Evolutionary conservation across 2,888 invertebrate genomes (phyloP).

Genomic region (Toxonevra muliebris): DNA sequence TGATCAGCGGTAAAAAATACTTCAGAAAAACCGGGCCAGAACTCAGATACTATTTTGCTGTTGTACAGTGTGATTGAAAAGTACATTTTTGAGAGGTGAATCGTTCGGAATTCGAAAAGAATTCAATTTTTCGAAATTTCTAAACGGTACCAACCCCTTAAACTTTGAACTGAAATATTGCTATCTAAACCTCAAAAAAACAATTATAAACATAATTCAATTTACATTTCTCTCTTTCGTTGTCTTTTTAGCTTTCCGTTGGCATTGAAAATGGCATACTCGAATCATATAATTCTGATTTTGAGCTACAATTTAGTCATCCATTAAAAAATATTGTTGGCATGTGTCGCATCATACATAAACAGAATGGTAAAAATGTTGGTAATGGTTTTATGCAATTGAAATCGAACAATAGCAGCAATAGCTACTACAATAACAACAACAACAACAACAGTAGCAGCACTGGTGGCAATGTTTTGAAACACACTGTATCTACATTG

Average conservation of each 20-base stretch:
- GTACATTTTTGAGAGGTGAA: no score
- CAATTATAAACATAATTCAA: neutral
- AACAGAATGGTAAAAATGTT: conserved; percentile 55
- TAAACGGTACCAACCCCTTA: no score
- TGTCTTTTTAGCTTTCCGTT: conserved; percentile 72
- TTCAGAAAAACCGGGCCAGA: no score
- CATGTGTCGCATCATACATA: conserved; percentile 64
- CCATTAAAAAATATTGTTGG: conserved; percentile 71
- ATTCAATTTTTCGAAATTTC: no score
- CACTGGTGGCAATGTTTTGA: conserved; percentile 36
- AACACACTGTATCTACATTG: conserved; percentile 41
- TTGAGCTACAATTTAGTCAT: conserved; percentile 75
- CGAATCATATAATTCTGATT: conserved; percentile 76
- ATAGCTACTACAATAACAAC: conserved; percentile 38
- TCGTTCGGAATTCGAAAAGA: no score
- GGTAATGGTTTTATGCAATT: conserved; percentile 61
- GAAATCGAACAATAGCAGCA: conserved; percentile 45
- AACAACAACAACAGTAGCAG: conserved; percentile 3
- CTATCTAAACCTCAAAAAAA: no score
- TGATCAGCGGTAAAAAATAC: no score
- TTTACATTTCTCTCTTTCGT: conserved; percentile 20
- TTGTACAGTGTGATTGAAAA: no score
- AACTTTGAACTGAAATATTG: neutral
- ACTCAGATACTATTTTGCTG: no score
- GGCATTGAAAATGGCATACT: conserved; percentile 76